phyloP scores from a whole-genome alignment of 2,797 vertebrate species.

The Enteromius afrohamiltoni region DNA sequence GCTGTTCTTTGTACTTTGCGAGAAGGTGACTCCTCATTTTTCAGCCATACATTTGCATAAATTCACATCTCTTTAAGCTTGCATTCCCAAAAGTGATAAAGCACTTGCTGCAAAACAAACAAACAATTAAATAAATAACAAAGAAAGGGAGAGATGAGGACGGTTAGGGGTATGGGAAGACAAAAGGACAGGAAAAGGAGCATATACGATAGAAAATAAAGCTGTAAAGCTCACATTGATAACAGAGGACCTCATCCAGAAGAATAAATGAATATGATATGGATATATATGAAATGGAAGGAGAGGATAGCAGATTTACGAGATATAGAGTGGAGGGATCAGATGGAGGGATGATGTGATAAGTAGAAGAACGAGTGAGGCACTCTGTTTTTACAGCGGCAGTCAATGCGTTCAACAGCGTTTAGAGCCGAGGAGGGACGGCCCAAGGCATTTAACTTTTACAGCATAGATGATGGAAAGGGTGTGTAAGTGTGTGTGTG shows the following conservation, averaged over 20 bases:
- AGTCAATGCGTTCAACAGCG: constrained; percentile 43
- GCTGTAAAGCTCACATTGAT: neutral
- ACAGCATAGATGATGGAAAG: constrained; percentile 42
- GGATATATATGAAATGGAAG: constrained; percentile 34
- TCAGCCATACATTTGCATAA: constrained; percentile 79
- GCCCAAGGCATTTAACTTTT: constrained; percentile 47
- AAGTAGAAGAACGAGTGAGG: constrained; percentile 55
- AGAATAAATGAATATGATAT: constrained; percentile 45
- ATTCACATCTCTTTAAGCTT: constrained; percentile 75
- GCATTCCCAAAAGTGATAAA: constrained; percentile 76
- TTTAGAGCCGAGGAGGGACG: constrained; percentile 46
- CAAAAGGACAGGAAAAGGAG: constrained; percentile 10
- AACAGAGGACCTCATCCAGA: neutral
- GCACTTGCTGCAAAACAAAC: constrained; percentile 37
- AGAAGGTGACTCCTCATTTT: constrained; percentile 74
- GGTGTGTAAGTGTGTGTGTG: constrained; percentile 35
- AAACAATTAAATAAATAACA: constrained; percentile 24
- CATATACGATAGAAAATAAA: neutral
- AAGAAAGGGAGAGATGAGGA: constrained; percentile 24
- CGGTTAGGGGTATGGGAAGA: constrained; percentile 29
- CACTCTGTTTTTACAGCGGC: constrained; percentile 59
- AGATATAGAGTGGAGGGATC: constrained; percentile 33
- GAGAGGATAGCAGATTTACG: constrained; percentile 48
- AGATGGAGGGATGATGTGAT: constrained; percentile 53
- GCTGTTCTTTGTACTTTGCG: constrained; percentile 68